Evolutionary conservation across 2,888 invertebrate genomes (phyloP).

Genomic region (Calliopum simillimum): DNA sequence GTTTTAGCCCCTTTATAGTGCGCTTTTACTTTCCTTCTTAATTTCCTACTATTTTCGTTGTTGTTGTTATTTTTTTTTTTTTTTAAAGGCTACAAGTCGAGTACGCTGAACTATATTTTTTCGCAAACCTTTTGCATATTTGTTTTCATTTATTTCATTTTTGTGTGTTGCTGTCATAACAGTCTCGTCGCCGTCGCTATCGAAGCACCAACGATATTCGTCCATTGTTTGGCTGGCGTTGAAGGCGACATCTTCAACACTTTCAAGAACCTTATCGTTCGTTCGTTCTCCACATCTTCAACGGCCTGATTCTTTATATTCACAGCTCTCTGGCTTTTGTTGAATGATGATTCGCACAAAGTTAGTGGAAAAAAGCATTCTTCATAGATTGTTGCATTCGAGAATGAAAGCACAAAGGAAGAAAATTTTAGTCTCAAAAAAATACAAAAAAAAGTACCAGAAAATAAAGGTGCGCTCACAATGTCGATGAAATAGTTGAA

Average conservation of each 20-base stretch:
- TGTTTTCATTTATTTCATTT: neutral
- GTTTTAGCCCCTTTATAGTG: no score
- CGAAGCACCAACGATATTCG: neutral
- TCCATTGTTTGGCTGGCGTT: neutral
- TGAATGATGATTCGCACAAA: no score
- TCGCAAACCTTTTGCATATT: slow-evolving; percentile 5
- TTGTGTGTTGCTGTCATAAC: neutral
- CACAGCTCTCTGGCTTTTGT: no score
- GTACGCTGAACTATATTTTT: slow-evolving; percentile 26
- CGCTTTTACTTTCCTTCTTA: slow-evolving; percentile 44
- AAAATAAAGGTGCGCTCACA: no score
- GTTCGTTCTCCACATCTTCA: no score
- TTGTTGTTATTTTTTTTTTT: slow-evolving; percentile 27
- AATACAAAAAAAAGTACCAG: no score
- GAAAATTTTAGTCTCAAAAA: no score
- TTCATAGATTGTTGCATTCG: no score
- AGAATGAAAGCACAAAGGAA: no score
- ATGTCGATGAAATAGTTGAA: neutral
- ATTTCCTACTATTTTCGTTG: slow-evolving; percentile 31
- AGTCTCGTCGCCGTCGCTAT: slow-evolving; percentile 7
- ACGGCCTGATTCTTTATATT: no score
- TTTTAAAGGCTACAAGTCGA: slow-evolving; percentile 5
- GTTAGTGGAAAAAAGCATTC: no score
- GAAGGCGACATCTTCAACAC: neutral
- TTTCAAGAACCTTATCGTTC: neutral